Evolutionary conservation across 2,888 invertebrate genomes (phyloP), one percentile per base, ranked within the genome.

Genomic region (Hypomecis punctinalis): DNA sequence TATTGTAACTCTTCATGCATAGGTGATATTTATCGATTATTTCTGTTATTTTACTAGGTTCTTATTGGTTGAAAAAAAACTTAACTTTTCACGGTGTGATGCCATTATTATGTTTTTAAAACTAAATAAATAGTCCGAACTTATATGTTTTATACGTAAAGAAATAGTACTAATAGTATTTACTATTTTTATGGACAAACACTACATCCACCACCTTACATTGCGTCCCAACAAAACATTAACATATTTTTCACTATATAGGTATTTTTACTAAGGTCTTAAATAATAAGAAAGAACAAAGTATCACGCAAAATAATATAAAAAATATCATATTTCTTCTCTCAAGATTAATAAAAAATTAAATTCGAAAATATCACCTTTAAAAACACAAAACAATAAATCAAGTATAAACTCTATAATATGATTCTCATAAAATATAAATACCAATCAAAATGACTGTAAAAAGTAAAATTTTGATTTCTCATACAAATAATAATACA

Each of bases 11-110:
- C 47, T 57, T 56, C 80, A 80, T 80, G 80, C 80, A 70, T 57
- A 66, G 66, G 74, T 72, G 75, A 78, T 70, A 74, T 74, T 70
- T 72, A 10, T 73, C 74, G 73, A 78, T 57, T 39, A n/a, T 23
- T 48, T 13, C 6, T 59, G 54, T 42, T 13, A 9, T 40, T 36
- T 10, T 5, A 40, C 40, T 40, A 10, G 23, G 23, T 23, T 23
- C 23, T 40, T 40, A 39, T 39, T 39, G 7, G 5, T 39, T 39
- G n/a, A 40, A 40, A 40, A 40, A 40, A 39, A 39, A 1, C 5
- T 3, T 10, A 23, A 46, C 9, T 46, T 46, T 13, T 46, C 35
- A 49, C 36, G 6, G 8, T 11, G 36, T 36, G 7, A n/a, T 47
- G 23, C 9, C 45, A 23, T 23, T 9, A 23, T 23, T 23, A 23